Evolutionary conservation across 2,113 vertebrate genomes (phyloP).

Genomic region (Lasiurus borealis): DNA sequence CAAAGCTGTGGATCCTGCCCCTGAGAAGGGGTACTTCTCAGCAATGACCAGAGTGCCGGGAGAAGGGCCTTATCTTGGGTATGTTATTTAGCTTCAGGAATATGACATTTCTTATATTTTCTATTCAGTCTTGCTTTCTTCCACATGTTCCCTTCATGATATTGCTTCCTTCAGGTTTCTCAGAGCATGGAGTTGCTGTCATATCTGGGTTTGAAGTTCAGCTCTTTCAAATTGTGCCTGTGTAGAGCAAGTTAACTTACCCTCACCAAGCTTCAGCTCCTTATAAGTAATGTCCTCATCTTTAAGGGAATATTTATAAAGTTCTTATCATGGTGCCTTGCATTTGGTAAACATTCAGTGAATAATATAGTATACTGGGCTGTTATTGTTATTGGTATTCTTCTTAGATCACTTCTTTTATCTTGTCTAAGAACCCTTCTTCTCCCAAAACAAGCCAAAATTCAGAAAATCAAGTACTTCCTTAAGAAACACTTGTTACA

Average conservation of each 20-base stretch:
- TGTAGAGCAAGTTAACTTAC: neutral
- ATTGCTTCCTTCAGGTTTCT: neutral
- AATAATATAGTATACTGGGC: neutral
- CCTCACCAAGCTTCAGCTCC: neutral
- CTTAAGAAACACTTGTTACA: neutral
- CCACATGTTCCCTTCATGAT: neutral
- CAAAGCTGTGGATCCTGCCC: neutral
- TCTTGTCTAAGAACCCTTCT: neutral
- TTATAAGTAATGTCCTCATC: neutral
- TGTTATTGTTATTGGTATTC: neutral
- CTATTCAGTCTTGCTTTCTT: neutral
- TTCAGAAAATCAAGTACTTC: neutral
- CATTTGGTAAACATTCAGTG: neutral
- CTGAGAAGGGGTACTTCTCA: neutral
- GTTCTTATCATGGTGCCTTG: neutral
- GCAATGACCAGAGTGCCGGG: rapidly evolving
- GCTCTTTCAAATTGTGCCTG: neutral
- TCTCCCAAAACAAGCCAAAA: neutral
- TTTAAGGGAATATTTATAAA: neutral
- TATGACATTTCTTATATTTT: neutral
- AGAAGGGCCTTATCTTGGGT: neutral
- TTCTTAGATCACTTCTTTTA: neutral
- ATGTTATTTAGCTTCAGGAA: neutral
- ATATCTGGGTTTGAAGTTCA: neutral
- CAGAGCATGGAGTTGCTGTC: neutral